Evolutionary conservation across 2,888 invertebrate species (phyloP).

Genomic region (Ferrisia virgata): DNA sequence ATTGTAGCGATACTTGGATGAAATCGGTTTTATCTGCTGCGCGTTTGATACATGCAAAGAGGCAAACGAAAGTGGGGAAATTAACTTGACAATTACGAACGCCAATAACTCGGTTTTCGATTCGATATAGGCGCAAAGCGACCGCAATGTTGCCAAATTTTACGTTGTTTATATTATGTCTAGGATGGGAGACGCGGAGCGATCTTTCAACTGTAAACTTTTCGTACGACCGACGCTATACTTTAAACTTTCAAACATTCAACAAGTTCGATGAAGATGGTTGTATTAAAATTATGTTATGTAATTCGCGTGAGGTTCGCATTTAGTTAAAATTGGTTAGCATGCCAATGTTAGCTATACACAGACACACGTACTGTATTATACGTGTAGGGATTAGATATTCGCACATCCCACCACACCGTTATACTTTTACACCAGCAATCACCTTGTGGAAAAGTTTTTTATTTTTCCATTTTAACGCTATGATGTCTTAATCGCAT

Average conservation of each 20-base stretch:
- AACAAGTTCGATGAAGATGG: not conserved
- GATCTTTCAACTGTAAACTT: not conserved
- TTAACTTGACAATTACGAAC: slow-evolving; percentile 1
- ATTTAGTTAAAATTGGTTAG: not conserved
- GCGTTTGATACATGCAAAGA: not conserved
- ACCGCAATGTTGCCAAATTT: not conserved
- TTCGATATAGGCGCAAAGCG: not conserved
- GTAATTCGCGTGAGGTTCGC: slow-evolving; percentile 8
- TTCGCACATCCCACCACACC: no score
- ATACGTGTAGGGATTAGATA: no score
- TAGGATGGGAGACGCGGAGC: not conserved
- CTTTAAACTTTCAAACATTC: not conserved
- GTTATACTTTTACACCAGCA: not conserved
- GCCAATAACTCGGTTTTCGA: not conserved
- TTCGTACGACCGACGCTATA: no score
- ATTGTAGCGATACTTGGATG: not conserved
- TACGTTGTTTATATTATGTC: not conserved
- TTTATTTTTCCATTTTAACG: not conserved
- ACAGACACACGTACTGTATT: no score
- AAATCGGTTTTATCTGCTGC: slow-evolving; percentile 7
- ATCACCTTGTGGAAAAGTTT: not conserved
- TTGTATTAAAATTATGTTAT: not conserved
- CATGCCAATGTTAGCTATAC: not conserved
- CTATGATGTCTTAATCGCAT: not conserved
- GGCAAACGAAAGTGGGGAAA: slow-evolving; percentile 13